phyloP scores from a whole-genome alignment of 1,140 invertebrate species.

The Neotoxoptera formosana region DNA sequence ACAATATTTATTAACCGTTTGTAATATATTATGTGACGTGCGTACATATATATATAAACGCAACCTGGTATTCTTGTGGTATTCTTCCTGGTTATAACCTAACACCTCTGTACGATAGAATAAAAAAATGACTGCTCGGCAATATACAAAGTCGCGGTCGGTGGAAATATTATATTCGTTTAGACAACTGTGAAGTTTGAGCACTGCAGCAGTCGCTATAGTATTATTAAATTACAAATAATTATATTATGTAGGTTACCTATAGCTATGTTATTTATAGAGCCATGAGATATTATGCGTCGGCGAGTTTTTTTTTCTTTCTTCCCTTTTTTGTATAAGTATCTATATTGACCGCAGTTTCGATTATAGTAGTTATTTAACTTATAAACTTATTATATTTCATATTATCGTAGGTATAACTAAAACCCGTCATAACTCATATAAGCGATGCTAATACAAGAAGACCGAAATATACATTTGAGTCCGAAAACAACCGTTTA shows the following conservation, averaged over 20 bases:
- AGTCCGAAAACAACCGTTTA: background rate
- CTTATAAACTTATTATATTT: background rate
- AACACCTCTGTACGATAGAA: background rate
- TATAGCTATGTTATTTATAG: background rate
- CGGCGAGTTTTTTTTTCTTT: background rate
- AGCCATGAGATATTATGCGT: background rate
- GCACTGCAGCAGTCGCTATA: background rate
- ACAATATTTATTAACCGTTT: constrained; percentile 6
- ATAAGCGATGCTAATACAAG: background rate
- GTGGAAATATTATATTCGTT: background rate
- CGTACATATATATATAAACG: too few relatives aligned
- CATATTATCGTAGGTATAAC: background rate
- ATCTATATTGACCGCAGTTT: background rate
- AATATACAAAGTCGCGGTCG: background rate
- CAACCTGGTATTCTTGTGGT: background rate
- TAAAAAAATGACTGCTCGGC: background rate
- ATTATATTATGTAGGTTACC: background rate
- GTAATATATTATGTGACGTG: background rate
- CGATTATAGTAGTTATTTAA: background rate
- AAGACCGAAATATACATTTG: background rate
- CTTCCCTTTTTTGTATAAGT: background rate
- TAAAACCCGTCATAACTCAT: background rate
- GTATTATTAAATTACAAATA: background rate
- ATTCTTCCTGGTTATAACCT: too few relatives aligned
- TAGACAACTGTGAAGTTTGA: background rate